Evolutionary conservation across 2,888 invertebrate species (phyloP).

Genomic region (Hydrotaea diabolus): DNA sequence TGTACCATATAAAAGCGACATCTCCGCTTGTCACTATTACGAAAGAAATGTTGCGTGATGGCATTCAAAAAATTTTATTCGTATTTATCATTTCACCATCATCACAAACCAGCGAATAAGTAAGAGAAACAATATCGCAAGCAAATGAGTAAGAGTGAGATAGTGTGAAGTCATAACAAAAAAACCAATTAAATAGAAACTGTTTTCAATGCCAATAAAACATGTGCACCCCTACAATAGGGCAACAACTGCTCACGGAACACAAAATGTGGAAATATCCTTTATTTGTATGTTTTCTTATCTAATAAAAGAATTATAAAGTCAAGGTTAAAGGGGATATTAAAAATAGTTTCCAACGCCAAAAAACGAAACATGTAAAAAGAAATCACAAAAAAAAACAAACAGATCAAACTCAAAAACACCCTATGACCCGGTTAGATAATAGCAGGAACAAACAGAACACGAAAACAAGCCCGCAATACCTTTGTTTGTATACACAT

Average conservation of each 20-base stretch:
- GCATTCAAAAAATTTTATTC: not conserved
- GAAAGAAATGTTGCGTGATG: slow-evolving; percentile 20
- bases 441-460: not conserved
- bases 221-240: not conserved
- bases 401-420: not conserved
- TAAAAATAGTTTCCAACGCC: not conserved
- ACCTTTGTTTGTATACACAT: too few relatives aligned
- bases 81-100: slow-evolving; percentile 7
- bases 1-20: not conserved
- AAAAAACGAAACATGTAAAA: not conserved
- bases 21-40: slow-evolving; percentile 17
- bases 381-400: not conserved
- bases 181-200: not conserved
- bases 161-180: not conserved
- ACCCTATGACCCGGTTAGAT: not conserved
- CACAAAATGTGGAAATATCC: not conserved
- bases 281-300: too few relatives aligned
- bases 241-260: not conserved
- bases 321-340: slow-evolving; percentile 16
- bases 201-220: not conserved
- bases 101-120: not conserved
- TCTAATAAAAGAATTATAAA: slow-evolving; percentile 16
- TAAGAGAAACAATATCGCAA: not conserved
- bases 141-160: not conserved
- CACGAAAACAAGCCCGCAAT: too few relatives aligned